A percentile compares a stretch with the other conserved stretches of the same genome.
These are phyloP conservation scores for Phylloscopus trochilus DNA, from an alignment of 2,113 vertebrate species.

Conservation along the genomic window DNA sequence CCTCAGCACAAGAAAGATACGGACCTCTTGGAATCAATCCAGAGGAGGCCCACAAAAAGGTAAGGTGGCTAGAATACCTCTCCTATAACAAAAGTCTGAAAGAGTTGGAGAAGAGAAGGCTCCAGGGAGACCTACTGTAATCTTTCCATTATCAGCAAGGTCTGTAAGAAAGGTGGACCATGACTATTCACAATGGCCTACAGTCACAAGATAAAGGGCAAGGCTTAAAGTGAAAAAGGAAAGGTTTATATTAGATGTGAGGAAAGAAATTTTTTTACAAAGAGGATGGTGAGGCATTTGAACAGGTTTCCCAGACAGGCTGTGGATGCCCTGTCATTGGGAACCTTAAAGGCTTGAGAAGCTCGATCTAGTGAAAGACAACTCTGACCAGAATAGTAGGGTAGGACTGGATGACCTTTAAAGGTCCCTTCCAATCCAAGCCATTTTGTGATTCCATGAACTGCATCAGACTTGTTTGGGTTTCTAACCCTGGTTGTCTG, in stretches of 20 bases:
- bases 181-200: not conserved
- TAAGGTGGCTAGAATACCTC: not conserved
- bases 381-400: not conserved
- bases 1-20: not conserved
- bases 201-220: not conserved
- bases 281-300: not conserved
- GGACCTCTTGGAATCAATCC: not conserved
- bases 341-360: not conserved
- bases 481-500: not conserved
- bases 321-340: rapidly evolving
- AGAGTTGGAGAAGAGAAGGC: not conserved
- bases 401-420: not conserved
- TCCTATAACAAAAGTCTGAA: not conserved
- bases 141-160: not conserved
- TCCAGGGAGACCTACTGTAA: not conserved
- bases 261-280: not conserved
- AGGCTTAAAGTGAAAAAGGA: not conserved
- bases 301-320: not conserved
- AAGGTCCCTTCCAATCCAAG: not conserved
- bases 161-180: not conserved
- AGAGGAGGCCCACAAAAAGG: not conserved
- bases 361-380: not conserved
- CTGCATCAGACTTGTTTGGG: not conserved
- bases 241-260: not conserved
- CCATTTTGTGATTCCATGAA: not conserved